phyloP scores from a whole-genome alignment of 2,888 invertebrate species.

The Melangyna quadrimaculata region DNA sequence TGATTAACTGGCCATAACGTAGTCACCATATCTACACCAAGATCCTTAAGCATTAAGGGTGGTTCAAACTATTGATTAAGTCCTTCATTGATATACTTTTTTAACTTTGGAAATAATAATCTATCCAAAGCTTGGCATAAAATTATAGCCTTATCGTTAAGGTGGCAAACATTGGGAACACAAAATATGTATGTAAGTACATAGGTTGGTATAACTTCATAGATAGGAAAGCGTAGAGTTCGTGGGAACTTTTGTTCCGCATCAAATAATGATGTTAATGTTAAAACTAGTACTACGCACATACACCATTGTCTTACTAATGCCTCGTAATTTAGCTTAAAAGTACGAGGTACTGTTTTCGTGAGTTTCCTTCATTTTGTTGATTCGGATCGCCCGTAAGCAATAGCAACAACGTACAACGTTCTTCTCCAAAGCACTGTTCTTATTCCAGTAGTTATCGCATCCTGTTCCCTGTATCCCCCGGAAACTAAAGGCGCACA shows the following conservation, averaged over 20 bases:
- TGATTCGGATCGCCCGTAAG: constrained; percentile 58
- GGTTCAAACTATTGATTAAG: too few relatives aligned
- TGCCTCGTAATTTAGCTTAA: constrained; percentile 63
- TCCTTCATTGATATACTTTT: too few relatives aligned
- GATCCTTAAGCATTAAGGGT: too few relatives aligned
- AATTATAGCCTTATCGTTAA: too few relatives aligned
- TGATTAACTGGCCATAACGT: neutral
- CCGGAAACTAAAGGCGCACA: constrained; percentile 68
- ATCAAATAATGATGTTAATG: constrained; percentile 65
- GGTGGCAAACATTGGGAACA: too few relatives aligned
- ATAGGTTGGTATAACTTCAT: too few relatives aligned
- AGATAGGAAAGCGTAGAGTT: constrained; percentile 35
- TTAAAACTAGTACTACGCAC: constrained; percentile 61
- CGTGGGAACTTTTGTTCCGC: constrained; percentile 46
- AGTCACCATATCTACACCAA: too few relatives aligned
- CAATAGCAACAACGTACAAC: constrained; percentile 52
- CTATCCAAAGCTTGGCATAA: too few relatives aligned
- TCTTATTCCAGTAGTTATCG: constrained; percentile 63
- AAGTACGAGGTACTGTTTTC: constrained; percentile 43
- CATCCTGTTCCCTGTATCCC: constrained; percentile 64
- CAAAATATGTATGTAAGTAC: neutral
- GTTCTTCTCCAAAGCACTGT: constrained; percentile 42
- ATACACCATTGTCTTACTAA: constrained; percentile 65
- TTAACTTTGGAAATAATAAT: too few relatives aligned
- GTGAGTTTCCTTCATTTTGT: constrained; percentile 30